phyloP scores from a whole-genome alignment of 2,797 vertebrate genomes.

The Danio tinwini region DNA sequence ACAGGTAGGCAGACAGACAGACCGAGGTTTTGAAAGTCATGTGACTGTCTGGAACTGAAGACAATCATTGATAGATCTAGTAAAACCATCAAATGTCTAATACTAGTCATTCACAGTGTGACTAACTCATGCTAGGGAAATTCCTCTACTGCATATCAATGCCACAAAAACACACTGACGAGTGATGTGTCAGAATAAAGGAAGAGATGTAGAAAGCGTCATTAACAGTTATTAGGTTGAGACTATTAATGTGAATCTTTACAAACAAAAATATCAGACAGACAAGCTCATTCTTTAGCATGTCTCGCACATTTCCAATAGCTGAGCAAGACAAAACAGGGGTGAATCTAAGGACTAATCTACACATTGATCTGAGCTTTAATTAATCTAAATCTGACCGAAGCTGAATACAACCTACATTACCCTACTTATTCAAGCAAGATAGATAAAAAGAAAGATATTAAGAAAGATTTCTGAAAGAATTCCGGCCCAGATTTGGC shows the following conservation, averaged over 20 bases:
- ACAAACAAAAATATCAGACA: background rate
- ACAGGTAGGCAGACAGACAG: slow-evolving; percentile 12
- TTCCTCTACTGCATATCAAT: slow-evolving; percentile 21
- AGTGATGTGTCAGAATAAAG: slow-evolving; percentile 24
- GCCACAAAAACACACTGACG: slow-evolving; percentile 22
- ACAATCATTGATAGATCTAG: background rate
- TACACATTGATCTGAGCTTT: no score
- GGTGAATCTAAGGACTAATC: background rate
- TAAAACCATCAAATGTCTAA: background rate
- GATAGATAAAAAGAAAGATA: no score
- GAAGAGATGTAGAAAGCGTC: background rate
- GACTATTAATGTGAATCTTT: background rate
- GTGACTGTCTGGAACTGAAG: slow-evolving; percentile 50
- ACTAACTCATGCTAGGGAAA: slow-evolving; percentile 10
- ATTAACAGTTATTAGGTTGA: background rate
- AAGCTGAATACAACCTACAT: no score
- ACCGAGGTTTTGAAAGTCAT: slow-evolving; percentile 49
- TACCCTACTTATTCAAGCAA: no score
- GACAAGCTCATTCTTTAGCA: background rate
- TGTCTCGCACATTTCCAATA: background rate
- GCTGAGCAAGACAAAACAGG: background rate
- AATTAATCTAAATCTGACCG: no score
- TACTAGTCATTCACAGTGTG: slow-evolving; percentile 26
- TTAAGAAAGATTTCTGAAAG: no score
- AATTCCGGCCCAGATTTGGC: no score